These are phyloP conservation scores for Mercenaria mercenaria DNA, from an alignment of 1,140 invertebrate genomes.

Conservation along the genomic window DNA sequence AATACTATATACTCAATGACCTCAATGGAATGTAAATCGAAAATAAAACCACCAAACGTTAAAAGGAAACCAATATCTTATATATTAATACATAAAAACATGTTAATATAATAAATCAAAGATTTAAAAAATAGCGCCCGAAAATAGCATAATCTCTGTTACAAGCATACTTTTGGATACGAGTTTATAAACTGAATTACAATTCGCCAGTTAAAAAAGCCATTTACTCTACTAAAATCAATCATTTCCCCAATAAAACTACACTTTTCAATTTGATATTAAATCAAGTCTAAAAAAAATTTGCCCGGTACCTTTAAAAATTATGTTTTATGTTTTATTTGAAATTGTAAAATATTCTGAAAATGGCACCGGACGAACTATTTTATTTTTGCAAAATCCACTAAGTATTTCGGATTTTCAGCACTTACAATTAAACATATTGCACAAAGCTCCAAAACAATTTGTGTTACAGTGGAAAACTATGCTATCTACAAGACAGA, in stretches of 20 bases:
- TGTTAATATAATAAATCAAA: background rate
- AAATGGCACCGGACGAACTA: no score
- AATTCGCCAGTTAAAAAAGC: no score
- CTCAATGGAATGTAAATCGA: constrained; percentile 41
- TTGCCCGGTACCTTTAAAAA: no score
- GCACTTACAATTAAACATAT: constrained; percentile 17
- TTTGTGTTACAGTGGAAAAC: background rate
- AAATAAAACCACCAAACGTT: constrained; percentile 44
- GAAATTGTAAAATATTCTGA: no score
- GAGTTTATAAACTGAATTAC: background rate
- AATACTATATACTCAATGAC: constrained; percentile 13
- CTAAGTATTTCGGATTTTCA: background rate
- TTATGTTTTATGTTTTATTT: no score
- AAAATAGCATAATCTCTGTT: background rate
- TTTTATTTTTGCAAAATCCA: no score
- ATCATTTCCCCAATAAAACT: no score
- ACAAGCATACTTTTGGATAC: background rate
- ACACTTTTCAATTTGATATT: no score
- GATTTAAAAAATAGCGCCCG: background rate
- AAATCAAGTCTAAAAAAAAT: no score
- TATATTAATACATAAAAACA: background rate
- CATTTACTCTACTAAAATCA: no score
- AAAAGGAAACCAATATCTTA: constrained; percentile 38
- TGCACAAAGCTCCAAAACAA: constrained; percentile 32
- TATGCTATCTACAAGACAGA: background rate